Conservation (phyloP, 2,888 invertebrate species). For the Hydriomena furcata region DNA sequence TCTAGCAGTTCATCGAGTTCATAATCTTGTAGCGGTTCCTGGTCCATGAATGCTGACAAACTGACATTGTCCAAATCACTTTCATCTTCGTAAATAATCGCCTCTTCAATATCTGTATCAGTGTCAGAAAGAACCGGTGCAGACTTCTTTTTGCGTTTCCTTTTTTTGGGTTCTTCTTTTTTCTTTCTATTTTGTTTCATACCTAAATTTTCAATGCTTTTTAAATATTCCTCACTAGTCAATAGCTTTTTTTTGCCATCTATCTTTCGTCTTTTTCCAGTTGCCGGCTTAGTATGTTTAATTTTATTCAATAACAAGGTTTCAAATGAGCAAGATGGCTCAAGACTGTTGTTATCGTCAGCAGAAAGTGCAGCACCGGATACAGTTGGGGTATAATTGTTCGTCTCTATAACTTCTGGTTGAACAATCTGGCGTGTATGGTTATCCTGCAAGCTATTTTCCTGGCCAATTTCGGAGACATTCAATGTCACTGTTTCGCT, state of each 20-base stretch:
- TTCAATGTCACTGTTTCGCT: constrained; percentile 5
- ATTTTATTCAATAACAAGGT: no score
- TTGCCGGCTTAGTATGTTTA: no score
- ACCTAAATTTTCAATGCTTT: background rate
- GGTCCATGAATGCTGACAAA: background rate
- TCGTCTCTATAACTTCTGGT: no score
- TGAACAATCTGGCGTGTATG: background rate
- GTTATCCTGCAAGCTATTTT: background rate
- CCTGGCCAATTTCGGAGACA: background rate
- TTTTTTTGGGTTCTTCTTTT: constrained; percentile 1
- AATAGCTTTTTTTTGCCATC: background rate
- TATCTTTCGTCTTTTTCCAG: background rate
- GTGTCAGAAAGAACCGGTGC: background rate
- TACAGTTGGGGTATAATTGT: no score
- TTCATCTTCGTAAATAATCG: background rate
- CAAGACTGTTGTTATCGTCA: no score
- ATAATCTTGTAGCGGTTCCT: background rate
- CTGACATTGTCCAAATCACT: background rate
- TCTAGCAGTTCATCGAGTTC: background rate
- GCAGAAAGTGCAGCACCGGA: no score
- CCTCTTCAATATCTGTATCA: constrained; percentile 4
- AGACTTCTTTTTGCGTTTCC: background rate
- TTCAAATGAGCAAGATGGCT: no score
- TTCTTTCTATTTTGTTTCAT: background rate
- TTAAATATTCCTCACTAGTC: background rate